These are phyloP conservation scores for Anser brachyrhynchus DNA, from an alignment of 2,113 vertebrate genomes.

Conservation along the genomic window DNA sequence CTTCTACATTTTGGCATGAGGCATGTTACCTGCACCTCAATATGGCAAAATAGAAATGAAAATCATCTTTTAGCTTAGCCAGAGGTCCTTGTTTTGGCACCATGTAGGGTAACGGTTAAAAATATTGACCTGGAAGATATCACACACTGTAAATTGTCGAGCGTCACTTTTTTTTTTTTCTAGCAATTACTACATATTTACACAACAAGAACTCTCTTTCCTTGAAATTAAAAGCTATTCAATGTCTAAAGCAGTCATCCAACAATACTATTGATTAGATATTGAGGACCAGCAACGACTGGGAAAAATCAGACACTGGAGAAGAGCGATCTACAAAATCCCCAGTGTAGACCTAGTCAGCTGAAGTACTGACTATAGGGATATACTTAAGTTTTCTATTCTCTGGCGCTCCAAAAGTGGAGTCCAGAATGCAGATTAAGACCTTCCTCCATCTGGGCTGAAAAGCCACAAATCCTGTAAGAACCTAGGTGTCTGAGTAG, in stretches of 20 bases:
- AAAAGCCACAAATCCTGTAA: neutral
- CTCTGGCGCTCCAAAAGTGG: neutral
- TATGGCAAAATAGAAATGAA: slow-evolving; percentile 10
- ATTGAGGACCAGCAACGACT: neutral
- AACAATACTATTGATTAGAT: neutral
- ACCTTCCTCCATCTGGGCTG: neutral
- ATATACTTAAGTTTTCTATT: neutral
- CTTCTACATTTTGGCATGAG: neutral
- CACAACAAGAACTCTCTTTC: neutral
- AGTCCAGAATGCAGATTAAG: neutral
- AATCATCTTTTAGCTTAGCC: neutral
- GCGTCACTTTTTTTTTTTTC: neutral
- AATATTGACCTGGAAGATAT: neutral
- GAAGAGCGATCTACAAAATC: neutral
- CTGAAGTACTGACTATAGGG: neutral
- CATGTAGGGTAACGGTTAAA: neutral
- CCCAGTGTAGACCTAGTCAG: rapidly evolving
- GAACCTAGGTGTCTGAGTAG: neutral
- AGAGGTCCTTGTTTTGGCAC: neutral
- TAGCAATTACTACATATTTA: neutral
- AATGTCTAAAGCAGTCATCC: neutral
- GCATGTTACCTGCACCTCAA: neutral
- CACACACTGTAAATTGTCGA: neutral
- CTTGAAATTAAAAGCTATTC: neutral
- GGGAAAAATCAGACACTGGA: neutral